Percentiles rank a stretch among this genome's conserved stretches.
phyloP scores from a whole-genome alignment of 1,140 invertebrate species.

The Paramacrobiotus metropolitanus region DNA sequence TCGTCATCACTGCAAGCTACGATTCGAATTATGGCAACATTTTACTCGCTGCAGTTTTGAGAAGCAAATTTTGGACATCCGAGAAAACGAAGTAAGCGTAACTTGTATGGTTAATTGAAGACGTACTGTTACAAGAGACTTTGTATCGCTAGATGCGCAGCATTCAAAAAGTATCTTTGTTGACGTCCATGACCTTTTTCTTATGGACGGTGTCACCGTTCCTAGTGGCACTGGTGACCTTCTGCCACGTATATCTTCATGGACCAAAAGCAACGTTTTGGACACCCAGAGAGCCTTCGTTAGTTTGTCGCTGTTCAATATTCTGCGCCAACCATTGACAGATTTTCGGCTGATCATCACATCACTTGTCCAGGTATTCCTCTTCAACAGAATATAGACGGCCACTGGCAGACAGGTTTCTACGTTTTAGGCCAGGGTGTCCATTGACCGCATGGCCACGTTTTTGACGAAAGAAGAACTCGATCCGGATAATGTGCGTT shows the following conservation, averaged over 20 bases:
- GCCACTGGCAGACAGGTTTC: no score
- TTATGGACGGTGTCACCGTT: conserved; percentile 9
- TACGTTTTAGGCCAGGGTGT: no score
- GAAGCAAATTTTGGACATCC: no score
- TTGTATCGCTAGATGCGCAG: no score
- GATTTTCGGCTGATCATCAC: conserved; percentile 11
- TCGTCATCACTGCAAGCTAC: no score
- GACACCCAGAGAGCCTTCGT: conserved; percentile 51
- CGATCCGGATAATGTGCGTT: conserved; percentile 16
- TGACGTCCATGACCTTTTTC: conserved; percentile 5
- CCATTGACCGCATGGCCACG: conserved; percentile 20
- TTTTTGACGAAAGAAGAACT: conserved; percentile 21
- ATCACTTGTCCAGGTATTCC: conserved; percentile 19
- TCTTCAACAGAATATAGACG: no score
- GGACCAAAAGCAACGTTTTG: conserved; percentile 37
- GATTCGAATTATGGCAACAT: no score
- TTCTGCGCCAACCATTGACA: conserved; percentile 17
- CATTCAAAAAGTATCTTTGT: conserved; percentile 8
- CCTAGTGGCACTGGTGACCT: conserved; percentile 46
- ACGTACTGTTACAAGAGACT: no score
- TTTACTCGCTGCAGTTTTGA: no score
- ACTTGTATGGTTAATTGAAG: no score
- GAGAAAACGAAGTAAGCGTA: no score
- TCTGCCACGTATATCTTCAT: conserved; percentile 60
- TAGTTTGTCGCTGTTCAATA: conserved; percentile 18